Base-by-base conservation (phyloP, 2,888 invertebrate genomes). In the Cryptus armator region DNA sequence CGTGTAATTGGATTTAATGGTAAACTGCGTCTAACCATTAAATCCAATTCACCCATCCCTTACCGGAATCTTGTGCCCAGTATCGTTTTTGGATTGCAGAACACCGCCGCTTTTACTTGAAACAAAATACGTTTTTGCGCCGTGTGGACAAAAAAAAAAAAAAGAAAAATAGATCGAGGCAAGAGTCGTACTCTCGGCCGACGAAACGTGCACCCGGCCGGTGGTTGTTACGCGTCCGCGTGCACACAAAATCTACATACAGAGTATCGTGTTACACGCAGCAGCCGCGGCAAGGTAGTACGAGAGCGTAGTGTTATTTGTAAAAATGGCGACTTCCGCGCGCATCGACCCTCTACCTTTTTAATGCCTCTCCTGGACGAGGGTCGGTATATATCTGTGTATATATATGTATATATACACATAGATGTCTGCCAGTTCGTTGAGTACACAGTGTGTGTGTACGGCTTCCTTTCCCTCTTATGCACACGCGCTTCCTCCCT, bases 201-300 rank as follows among this genome's bases (percentile, higher is more conserved):
- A 66, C 83, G 83, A 83, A 83, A 72, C 81, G 75, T 59, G 81
- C 84, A 72, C 77, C 67, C 64, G 62, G 51, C 64, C 77, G 67
- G 43, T 66, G 71, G 77, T 77, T 81, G 81, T 83, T 74, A 81
- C 81, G 81, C 72, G 74, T 77, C 81, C 84, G 46, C 81, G 81
- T 85, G 75, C 78, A 78, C 84, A 78, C 78, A 75, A 68, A 81
- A 85, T 81, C 81, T 85, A 74, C 84, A 84, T 84, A 84, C 74
- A 74, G 78, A 78, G 77, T 85, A 81, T 85, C 84, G 81, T 85
- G 84, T 85, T 85, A 85, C 84, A 85, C 84, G 81, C 84, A 72
- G 81, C 75, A 67, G 68, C 67, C 62, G 29, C 43, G 32, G 14
- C 46, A n/a, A 51, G 53, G 24, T 5, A 56, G 29, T 44, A 77